Evolutionary conservation across 2,888 invertebrate genomes (phyloP), one percentile per base, ranked within the genome.

Genomic region (Ametastegia equiseti): DNA sequence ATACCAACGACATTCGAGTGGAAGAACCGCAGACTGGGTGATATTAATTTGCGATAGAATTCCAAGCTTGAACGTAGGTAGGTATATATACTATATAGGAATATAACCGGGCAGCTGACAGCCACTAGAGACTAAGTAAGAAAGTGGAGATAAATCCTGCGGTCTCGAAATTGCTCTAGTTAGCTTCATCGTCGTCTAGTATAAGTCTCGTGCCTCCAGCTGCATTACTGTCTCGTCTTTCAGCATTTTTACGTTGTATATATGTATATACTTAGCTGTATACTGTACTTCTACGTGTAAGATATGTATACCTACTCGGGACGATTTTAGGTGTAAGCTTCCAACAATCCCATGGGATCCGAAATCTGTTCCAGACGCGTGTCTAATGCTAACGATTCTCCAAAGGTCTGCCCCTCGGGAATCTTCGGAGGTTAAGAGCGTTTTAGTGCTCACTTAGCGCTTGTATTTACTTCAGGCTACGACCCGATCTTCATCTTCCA

Each of bases 311-410:
- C n/a, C n/a, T n/a, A 71, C 42, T 30, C 13, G 19, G 4, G 30
- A 50, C 36, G 36, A 54, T 75, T 75, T 75, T 54, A 75, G 75
- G 75, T 75, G 30, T 54, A 54, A 54, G 30, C 23, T 30, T 27
- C 2, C 33, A 6, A 36, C 19, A 33, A 6, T 75, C 60, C 78
- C 78, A 6, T 42, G 79, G 81, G 69, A 67, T 75, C 30, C 30
- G 19, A 57, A 81, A 81, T 60, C 78, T 67, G 36, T 79, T 79
- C 67, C 81, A 79, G 81, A 39, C 81, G 81, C 81, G 81, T 79
- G 81, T 69, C 81, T 81, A 69, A 81, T 80, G 81, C 79, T 78
- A 78, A 78, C 78, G 63, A 78, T 78, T 60, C 60, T 39, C n/a
- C 7, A 78, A 63, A 78, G 60, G 42, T 50, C 78, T 78, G 60